These are phyloP conservation scores for Hirudinaria manillensis DNA, from an alignment of 2,888 invertebrate genomes.

Conservation along the genomic window DNA sequence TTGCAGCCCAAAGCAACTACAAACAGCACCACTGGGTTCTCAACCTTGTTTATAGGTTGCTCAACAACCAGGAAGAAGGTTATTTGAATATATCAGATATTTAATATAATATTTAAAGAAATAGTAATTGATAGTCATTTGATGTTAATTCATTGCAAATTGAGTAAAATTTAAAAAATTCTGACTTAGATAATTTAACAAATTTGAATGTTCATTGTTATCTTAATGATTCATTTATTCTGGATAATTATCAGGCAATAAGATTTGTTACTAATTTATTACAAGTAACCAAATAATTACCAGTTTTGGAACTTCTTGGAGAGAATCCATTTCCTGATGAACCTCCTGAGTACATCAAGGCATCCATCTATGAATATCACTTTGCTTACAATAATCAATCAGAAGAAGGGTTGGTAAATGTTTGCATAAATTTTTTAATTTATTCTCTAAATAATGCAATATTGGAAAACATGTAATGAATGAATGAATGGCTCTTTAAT, in stretches of 20 bases:
- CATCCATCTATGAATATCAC: slow-evolving; percentile 54
- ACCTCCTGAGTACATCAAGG: slow-evolving; percentile 65
- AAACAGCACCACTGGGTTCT: slow-evolving; percentile 70
- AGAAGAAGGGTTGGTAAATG: background rate
- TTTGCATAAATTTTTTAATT: no score
- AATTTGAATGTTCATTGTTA: background rate
- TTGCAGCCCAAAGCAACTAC: slow-evolving; percentile 67
- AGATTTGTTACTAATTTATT: background rate
- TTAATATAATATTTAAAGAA: no score
- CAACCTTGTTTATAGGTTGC: slow-evolving; percentile 65
- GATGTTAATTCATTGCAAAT: background rate
- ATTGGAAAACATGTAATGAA: background rate
- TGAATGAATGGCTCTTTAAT: background rate
- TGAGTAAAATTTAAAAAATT: background rate
- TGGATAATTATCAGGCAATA: no score
- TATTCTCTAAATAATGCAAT: no score
- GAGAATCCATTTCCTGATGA: slow-evolving; percentile 30
- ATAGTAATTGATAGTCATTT: no score
- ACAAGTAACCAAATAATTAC: background rate
- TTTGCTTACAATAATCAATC: slow-evolving; percentile 39
- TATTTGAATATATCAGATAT: background rate
- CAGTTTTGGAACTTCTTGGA: slow-evolving; percentile 6
- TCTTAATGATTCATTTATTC: background rate
- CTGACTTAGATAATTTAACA: background rate
- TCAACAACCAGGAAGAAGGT: slow-evolving; percentile 58